Percentiles rank a stretch among this genome's conserved stretches.
Conservation (phyloP, 1,140 invertebrate species). For the Nixonia krombeini region DNA sequence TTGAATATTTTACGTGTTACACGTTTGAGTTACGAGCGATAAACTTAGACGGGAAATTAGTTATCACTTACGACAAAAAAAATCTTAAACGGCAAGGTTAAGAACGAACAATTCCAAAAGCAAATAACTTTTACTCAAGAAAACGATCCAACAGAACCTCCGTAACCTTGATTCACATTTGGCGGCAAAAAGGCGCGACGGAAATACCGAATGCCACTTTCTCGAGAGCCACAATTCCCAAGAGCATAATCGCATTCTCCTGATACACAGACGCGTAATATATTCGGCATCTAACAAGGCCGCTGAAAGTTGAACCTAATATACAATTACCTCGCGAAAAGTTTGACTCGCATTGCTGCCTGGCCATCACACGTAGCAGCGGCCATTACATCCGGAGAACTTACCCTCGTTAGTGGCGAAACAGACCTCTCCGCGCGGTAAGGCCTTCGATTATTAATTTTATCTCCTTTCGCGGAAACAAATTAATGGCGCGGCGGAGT, state of each 20-base stretch:
- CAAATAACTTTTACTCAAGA: too few species aligned
- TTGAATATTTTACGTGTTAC: too few species aligned
- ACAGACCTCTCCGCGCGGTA: not conserved
- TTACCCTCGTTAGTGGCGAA: not conserved
- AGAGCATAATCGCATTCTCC: not conserved
- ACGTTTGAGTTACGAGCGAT: too few species aligned
- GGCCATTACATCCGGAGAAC: not conserved
- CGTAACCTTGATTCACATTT: too few species aligned
- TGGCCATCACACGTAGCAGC: not conserved
- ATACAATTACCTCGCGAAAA: slow-evolving; percentile 1
- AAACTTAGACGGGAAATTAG: too few species aligned
- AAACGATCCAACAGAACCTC: too few species aligned
- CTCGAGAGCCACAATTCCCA: not conserved
- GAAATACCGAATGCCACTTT: not conserved
- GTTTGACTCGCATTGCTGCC: not conserved
- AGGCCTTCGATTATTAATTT: slow-evolving; percentile 20
- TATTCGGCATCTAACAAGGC: not conserved
- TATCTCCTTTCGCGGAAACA: slow-evolving; percentile 16
- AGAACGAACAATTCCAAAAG: too few species aligned
- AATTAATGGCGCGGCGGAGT: slow-evolving; percentile 18
- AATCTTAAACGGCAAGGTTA: too few species aligned
- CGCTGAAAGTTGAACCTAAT: not conserved
- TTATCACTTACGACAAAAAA: too few species aligned
- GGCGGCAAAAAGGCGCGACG: too few species aligned
- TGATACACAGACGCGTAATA: too few species aligned